Base-by-base conservation (phyloP, 2,113 vertebrate genomes). In the Upupa epops region DNA sequence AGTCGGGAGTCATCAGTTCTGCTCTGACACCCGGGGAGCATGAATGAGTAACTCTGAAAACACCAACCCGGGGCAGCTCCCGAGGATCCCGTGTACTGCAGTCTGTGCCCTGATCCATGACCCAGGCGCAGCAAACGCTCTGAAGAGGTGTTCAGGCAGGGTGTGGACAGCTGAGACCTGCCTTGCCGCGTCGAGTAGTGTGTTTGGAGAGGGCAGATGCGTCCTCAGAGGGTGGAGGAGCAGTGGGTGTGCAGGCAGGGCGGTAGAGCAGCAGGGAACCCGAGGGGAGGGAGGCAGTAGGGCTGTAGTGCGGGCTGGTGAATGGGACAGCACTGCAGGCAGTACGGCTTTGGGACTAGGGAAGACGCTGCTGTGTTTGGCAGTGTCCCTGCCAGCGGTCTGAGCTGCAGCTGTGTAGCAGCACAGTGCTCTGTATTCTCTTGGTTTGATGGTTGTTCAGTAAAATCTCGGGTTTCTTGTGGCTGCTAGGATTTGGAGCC, bases 11-110 rank as follows among this genome's bases (percentile, higher is more conserved):
- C 80, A 82, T 85, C 75, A 25, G 52, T 87, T 90, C 70, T 86
- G 83, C 88, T 84, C 76, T 88, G 68, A 78, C 55, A 21, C 77
- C 83, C 46, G 61, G 69, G 76, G 61, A 94, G 25, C 78, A 56
- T 74, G 80, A 93, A 90, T 69, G 76, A 92, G 61, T 73, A 73
- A 75, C 66, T 95, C 80, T 56, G 64, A 74, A 71, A 78, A 71
- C 54, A 64, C 61, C 49, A 61, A 94, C 73, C 48, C n/a, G 55
- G 77, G 37, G 86, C 59, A 72, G 70, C 78, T 93, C 92, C 95
- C 90, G 90, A 89, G 92, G 73, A 66, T 90, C 42, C 48, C 36
- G 45, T 49, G 73, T 81, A 20, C 83, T 48, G 4, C 31, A 48
- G 45, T 37, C 34, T 59, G 8, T 46, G 74, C 25, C 60, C 73